Percentiles rank a stretch among this genome's conserved stretches.
phyloP scores from a whole-genome alignment of 2,797 vertebrate species.

The Graptemys geographica region DNA sequence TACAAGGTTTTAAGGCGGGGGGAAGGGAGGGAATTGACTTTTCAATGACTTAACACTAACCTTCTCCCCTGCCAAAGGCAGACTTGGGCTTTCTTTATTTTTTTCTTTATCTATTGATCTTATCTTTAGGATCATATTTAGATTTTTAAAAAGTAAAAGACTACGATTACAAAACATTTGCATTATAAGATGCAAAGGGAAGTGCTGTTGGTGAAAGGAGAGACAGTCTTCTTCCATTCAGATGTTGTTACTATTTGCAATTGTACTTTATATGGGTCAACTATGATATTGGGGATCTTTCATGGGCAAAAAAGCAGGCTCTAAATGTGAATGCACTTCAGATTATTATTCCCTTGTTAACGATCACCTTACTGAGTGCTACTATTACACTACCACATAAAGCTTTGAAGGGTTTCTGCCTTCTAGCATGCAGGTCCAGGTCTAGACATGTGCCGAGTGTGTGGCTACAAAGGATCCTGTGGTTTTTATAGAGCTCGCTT shows the following conservation, averaged over 20 bases:
- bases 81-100: not conserved
- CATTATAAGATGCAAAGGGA: not conserved
- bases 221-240: conserved; percentile 63
- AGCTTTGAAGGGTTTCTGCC: not conserved
- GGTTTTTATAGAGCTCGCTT: not conserved
- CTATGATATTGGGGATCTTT: conserved; percentile 42
- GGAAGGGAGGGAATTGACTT: conserved; percentile 53
- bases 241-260: conserved; percentile 27
- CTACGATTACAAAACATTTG: not conserved
- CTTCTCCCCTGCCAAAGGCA: not conserved
- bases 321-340: not conserved
- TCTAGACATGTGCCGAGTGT: rapidly evolving
- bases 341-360: conserved; percentile 13
- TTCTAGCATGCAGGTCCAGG: not conserved
- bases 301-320: conserved; percentile 17
- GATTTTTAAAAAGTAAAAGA: not conserved
- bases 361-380: not conserved
- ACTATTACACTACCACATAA: rapidly evolving
- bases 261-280: conserved; percentile 18
- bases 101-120: not conserved
- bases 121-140: not conserved
- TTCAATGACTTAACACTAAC: conserved; percentile 39
- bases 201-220: not conserved
- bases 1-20: conserved; percentile 66
- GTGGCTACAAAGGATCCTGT: not conserved